phyloP scores from a whole-genome alignment of 2,888 invertebrate genomes.

The Ctena decussata region DNA sequence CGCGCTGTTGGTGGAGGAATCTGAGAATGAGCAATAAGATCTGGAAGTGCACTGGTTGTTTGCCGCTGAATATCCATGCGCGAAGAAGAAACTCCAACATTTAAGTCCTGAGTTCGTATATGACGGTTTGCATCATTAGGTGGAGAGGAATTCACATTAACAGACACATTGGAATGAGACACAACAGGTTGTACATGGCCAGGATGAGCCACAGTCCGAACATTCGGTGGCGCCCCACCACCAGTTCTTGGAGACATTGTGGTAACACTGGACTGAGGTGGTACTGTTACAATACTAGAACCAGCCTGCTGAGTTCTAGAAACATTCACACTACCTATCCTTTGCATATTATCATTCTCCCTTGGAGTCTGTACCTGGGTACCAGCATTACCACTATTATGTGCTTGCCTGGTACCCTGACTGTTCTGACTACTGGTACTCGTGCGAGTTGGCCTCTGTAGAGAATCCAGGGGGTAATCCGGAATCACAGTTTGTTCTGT shows the following conservation, averaged over 20 bases:
- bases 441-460: conserved; percentile 52
- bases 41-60: conserved; percentile 76
- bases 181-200: conserved; percentile 38
- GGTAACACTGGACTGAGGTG: not conserved
- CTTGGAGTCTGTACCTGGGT: not conserved
- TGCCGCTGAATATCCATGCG: conserved; percentile 49
- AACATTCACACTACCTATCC: conserved; percentile 25
- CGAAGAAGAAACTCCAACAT: conserved; percentile 65
- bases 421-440: conserved; percentile 12
- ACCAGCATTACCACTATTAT: not conserved
- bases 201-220: not conserved
- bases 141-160: conserved; percentile 41
- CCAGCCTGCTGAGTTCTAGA: not conserved
- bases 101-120: conserved; percentile 71
- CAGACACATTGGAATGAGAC: conserved; percentile 57
- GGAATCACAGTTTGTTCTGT: conserved; percentile 31
- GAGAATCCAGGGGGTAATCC: conserved; percentile 66
- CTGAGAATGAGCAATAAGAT: conserved; percentile 81
- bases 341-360: not conserved
- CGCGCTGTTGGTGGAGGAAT: conserved; percentile 53
- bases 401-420: not conserved
- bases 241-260: not conserved
- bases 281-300: not conserved
- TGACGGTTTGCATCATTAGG: conserved; percentile 36
- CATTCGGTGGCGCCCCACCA: not conserved